Conservation (phyloP, 2,888 invertebrate genomes). For the Cheiracanthium punctorium region DNA sequence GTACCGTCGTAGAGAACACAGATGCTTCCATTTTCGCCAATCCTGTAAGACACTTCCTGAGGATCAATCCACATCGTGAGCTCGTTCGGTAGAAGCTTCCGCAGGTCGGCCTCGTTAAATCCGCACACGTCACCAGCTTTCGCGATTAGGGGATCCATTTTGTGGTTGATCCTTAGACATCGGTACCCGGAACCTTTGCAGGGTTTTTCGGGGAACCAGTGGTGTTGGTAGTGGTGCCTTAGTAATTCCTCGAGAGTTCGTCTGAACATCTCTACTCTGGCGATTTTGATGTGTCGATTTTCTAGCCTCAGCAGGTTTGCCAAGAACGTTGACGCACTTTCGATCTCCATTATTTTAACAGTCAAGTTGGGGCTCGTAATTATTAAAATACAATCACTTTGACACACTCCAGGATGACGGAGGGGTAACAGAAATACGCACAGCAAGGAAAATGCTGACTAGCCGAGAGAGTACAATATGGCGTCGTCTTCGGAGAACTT, state of each 20-base stretch:
- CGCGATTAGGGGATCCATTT: constrained; percentile 83
- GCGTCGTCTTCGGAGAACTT: constrained; percentile 47
- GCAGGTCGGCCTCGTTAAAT: constrained; percentile 79
- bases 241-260: constrained; percentile 77
- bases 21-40: constrained; percentile 82
- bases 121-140: constrained; percentile 82
- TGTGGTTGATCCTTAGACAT: constrained; percentile 84
- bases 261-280: constrained; percentile 78
- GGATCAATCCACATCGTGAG: constrained; percentile 88
- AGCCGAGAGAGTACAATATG: constrained; percentile 57
- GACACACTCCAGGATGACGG: constrained; percentile 42
- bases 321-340: constrained; percentile 79
- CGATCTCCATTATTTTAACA: constrained; percentile 76
- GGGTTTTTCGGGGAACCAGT: constrained; percentile 86
- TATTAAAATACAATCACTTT: constrained; percentile 9
- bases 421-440: constrained; percentile 20
- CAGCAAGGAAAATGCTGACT: constrained; percentile 32
- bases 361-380: not conserved
- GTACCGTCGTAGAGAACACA: constrained; percentile 79
- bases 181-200: constrained; percentile 84
- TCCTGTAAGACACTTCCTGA: constrained; percentile 82
- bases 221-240: constrained; percentile 80
- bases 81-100: constrained; percentile 81
- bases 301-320: constrained; percentile 77
- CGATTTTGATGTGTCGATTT: constrained; percentile 72